Evolutionary conservation across 2,113 vertebrate species (phyloP).

Genomic region (Protomyctophum bolini): DNA sequence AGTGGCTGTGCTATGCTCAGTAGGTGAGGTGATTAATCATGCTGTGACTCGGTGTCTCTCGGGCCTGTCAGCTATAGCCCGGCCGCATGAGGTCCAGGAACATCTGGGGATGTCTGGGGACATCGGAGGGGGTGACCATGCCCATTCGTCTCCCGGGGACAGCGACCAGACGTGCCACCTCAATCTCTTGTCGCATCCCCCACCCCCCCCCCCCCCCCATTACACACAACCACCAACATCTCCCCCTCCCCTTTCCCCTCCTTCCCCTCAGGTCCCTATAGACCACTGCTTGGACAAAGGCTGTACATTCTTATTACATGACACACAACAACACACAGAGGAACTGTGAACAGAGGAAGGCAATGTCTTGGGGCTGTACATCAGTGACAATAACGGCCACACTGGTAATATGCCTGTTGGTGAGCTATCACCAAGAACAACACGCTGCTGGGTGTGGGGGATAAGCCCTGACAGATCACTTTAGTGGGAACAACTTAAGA

Average conservation of each 20-base stretch:
- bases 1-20: conserved; percentile 6
- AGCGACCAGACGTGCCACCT: conserved; percentile 59
- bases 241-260: background rate
- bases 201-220: background rate
- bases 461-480: conserved; percentile 60
- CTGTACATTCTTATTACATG: conserved; percentile 62
- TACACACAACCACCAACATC: too few relatives aligned
- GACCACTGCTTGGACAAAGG: conserved; percentile 55
- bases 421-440: conserved; percentile 68
- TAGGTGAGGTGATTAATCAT: conserved; percentile 74
- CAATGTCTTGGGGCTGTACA: conserved; percentile 60
- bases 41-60: conserved; percentile 64
- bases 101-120: conserved; percentile 69
- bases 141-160: conserved; percentile 66
- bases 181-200: conserved; percentile 46
- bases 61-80: conserved; percentile 62
- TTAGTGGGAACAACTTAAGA: conserved; percentile 43
- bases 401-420: conserved; percentile 66
- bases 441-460: conserved; percentile 64
- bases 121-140: conserved; percentile 33
- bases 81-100: conserved; percentile 65
- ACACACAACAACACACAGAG: conserved; percentile 63
- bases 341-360: conserved; percentile 59
- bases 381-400: conserved; percentile 66
- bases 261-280: conserved; percentile 42